Evolutionary conservation across 2,888 invertebrate species (phyloP).

Genomic region (Mesodorylaimus sp.): DNA sequence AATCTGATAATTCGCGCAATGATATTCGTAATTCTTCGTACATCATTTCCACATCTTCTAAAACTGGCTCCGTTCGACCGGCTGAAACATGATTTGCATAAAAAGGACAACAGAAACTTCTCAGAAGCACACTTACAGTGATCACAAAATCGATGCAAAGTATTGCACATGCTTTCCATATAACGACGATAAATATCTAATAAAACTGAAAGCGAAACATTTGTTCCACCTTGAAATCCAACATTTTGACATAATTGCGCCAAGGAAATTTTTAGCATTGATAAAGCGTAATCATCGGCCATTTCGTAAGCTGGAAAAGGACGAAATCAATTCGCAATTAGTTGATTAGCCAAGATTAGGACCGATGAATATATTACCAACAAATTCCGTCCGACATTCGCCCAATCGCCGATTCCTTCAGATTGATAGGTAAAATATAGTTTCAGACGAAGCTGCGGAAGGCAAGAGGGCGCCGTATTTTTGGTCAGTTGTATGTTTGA

Average conservation of each 20-base stretch:
- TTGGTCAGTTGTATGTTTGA: too few species aligned
- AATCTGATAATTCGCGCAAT: neutral
- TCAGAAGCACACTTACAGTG: neutral
- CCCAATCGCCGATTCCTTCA: too few species aligned
- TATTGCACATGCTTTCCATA: neutral
- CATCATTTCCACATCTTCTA: slow-evolving; percentile 9
- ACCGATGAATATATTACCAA: too few species aligned
- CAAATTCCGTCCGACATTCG: too few species aligned
- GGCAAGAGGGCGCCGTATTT: too few species aligned
- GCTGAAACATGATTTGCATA: neutral
- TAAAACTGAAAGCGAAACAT: neutral
- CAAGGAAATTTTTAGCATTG: neutral
- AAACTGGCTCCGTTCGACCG: slow-evolving; percentile 3
- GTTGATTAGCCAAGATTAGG: too few species aligned
- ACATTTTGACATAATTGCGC: slow-evolving; percentile 6
- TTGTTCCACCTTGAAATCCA: neutral
- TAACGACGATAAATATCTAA: slow-evolving; percentile 1
- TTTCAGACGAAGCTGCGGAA: too few species aligned
- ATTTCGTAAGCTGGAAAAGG: too few species aligned
- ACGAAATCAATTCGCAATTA: too few species aligned
- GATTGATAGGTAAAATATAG: too few species aligned
- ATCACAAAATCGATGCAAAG: slow-evolving; percentile 1
- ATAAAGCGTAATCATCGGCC: neutral
- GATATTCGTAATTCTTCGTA: neutral
- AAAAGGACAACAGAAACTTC: neutral